These are phyloP conservation scores for Euplexia lucipara DNA, from an alignment of 2,888 invertebrate genomes.

Conservation along the genomic window DNA sequence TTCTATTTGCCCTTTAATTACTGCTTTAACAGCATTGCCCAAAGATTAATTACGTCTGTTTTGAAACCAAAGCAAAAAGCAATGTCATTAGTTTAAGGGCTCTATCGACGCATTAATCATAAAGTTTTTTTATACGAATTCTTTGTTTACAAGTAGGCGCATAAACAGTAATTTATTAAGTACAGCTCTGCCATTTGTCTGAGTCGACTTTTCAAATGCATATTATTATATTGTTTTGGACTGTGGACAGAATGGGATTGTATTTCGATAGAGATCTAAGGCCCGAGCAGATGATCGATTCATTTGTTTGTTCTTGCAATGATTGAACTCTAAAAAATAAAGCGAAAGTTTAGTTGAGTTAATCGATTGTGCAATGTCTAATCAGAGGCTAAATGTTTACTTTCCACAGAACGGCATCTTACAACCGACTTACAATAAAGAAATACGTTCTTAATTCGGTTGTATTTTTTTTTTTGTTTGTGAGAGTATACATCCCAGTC, in stretches of 20 bases:
- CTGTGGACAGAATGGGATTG: conserved; percentile 32
- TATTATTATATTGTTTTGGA: conserved; percentile 52
- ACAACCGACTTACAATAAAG: too few species aligned
- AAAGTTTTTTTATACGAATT: conserved; percentile 72
- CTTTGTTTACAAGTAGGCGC: conserved; percentile 74
- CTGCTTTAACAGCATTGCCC: conserved; percentile 64
- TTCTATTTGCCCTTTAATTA: conserved; percentile 62
- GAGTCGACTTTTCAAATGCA: conserved; percentile 55
- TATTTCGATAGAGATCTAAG: conserved; percentile 25
- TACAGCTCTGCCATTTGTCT: conserved; percentile 70
- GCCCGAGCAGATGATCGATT: conserved; percentile 7
- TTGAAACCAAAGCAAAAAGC: conserved; percentile 78
- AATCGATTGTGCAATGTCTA: background rate
- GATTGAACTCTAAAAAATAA: background rate
- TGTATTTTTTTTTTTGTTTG: too few species aligned
- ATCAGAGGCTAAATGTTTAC: conserved; percentile 4
- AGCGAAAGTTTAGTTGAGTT: background rate
- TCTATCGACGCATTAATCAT: conserved; percentile 79
- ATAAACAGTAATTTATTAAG: conserved; percentile 73
- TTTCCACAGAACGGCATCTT: too few species aligned
- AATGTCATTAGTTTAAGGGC: conserved; percentile 82
- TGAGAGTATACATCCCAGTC: too few species aligned
- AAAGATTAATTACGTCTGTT: conserved; percentile 81
- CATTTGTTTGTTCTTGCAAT: conserved; percentile 16
- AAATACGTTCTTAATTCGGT: too few species aligned